Evolutionary conservation across 2,888 invertebrate species (phyloP).

Genomic region (Agrochola lota): DNA sequence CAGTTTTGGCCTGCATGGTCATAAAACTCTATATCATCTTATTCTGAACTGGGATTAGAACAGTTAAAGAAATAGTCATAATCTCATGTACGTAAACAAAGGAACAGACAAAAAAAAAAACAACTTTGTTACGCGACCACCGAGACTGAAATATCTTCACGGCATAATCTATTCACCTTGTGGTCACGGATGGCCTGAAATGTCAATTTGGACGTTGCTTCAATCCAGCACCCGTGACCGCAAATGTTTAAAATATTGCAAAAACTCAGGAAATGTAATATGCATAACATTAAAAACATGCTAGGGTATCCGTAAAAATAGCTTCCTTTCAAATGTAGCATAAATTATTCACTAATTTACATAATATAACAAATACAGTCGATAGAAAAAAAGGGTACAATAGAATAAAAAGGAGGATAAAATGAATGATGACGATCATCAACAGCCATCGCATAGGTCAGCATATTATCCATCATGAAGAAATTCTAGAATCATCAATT

Average conservation of each 20-base stretch:
- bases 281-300: conserved; percentile 25
- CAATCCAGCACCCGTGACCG: not conserved
- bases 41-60: not conserved
- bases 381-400: too few relatives aligned
- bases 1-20: not conserved
- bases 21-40: not conserved
- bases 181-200: not conserved
- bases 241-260: conserved; percentile 1
- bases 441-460: not conserved
- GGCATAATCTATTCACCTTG: not conserved
- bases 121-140: not conserved
- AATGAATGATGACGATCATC: not conserved
- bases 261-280: conserved; percentile 2
- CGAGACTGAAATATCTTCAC: not conserved
- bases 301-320: not conserved
- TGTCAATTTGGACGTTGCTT: not conserved
- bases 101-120: not conserved
- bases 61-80: not conserved
- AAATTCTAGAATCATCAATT: not conserved
- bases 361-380: not conserved
- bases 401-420: not conserved
- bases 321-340: conserved; percentile 9
- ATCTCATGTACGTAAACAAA: not conserved
- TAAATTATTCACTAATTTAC: not conserved
- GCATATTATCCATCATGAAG: not conserved